phyloP scores from a whole-genome alignment of 1,140 invertebrate species.

The Ladona fulva region DNA sequence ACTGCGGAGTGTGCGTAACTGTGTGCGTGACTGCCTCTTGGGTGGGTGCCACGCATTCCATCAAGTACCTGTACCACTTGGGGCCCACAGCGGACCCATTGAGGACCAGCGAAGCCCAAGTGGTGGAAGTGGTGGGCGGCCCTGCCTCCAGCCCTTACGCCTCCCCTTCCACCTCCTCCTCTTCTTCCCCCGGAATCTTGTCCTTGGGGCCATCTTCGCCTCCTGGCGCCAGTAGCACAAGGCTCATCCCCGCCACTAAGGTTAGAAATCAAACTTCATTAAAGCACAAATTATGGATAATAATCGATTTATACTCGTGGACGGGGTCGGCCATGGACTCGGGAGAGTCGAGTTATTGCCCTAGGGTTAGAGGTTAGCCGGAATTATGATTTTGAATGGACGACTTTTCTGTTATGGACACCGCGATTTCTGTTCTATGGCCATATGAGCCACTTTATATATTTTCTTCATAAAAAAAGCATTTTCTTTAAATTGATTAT shows the following conservation, averaged over 20 bases:
- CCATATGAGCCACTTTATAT: no score
- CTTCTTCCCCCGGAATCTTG: conserved; percentile 24
- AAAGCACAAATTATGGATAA: no score
- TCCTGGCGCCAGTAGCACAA: conserved; percentile 29
- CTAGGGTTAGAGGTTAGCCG: no score
- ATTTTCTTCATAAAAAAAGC: no score
- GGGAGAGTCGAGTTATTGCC: no score
- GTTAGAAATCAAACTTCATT: background rate
- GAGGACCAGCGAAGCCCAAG: background rate
- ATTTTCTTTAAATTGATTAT: no score
- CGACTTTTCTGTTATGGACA: no score
- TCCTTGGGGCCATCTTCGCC: conserved; percentile 34
- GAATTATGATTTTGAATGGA: no score
- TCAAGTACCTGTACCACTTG: conserved; percentile 72
- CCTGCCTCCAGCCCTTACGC: background rate
- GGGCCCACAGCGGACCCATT: background rate
- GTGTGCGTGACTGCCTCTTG: conserved; percentile 74
- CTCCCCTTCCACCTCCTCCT: background rate
- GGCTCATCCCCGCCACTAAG: conserved; percentile 14
- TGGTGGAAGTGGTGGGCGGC: background rate
- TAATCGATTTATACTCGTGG: no score
- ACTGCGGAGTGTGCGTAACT: conserved; percentile 77
- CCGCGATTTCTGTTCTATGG: no score
- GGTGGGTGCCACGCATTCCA: conserved; percentile 79
- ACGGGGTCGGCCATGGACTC: no score